Evolutionary conservation across 2,797 vertebrate genomes (phyloP), one percentile per base, ranked within the genome.

Genomic region (Micropoecilia bifurca): DNA sequence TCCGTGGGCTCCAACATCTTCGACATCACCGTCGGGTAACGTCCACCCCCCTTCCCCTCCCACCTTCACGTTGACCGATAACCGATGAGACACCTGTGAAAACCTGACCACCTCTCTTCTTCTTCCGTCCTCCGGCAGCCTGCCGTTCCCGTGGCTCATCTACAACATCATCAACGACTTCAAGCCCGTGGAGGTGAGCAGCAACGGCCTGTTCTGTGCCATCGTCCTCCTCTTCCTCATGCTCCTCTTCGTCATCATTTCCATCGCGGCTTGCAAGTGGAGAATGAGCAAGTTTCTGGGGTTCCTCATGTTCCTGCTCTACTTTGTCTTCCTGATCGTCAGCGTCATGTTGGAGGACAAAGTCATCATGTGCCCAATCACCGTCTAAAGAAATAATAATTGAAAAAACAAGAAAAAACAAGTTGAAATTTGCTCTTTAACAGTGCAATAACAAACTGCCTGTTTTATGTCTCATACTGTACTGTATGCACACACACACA

Each of bases 1-100:
- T 99, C 98, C 59, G 98, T 99, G 83, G 98, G 98, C 87, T 99
- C 98, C 90, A 99, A 99, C 95, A 99, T 99, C 91, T 99, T 99
- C 93, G 98, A 99, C 89, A 99, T 99, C 94, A 99, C 98, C 2
- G 98, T 99, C 80, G 98, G 98, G 98, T 99, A 92, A 96, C 0
- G 97, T 95, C 3, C 25, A n/a, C 66, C 14, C 20, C 36, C 36
- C 2, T 4, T 4, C 36, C 3, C 36, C 36, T 39, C 36, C 36
- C 4, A n/a, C n/a, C n/a, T n/a, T n/a, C 6, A 61, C 22, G 25
- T 57, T n/a, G 25, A n/a, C 41, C 12, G 7, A 28, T 18, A 16
- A 28, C 3, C 43, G 6, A 1, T 46, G 28, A 46, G 43, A 28
- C 41, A 53, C 18, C 18, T 39, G 30, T 80, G 20, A 75, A 69